phyloP scores from a whole-genome alignment of 2,113 vertebrate species.

The Numenius arquata region DNA sequence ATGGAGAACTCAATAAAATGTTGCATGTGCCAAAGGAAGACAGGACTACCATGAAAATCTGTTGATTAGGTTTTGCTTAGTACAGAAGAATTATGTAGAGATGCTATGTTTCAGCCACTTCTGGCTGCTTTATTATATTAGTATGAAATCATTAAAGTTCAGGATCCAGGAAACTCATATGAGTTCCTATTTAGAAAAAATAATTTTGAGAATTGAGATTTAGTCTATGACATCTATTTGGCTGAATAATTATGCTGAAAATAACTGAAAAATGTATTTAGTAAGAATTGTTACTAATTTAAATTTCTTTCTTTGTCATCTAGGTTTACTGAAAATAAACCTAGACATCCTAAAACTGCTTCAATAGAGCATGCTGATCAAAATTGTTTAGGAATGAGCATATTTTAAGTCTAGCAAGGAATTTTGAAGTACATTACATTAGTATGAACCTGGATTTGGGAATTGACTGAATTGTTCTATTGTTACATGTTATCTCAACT shows the following conservation, averaged over 20 bases:
- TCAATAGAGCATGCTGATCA: not conserved
- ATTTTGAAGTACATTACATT: not conserved
- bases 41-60: not conserved
- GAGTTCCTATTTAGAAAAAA: not conserved
- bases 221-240: not conserved
- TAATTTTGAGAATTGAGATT: not conserved
- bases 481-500: not conserved
- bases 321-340: not conserved
- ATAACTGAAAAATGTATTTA: not conserved
- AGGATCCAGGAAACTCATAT: not conserved
- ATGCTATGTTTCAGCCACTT: not conserved
- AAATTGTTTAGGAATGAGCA: not conserved
- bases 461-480: not conserved
- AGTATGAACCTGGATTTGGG: not conserved
- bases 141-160: not conserved
- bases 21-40: not conserved
- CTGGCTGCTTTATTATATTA: not conserved
- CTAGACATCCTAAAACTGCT: not conserved
- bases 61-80: not conserved
- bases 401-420: not conserved
- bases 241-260: not conserved
- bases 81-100: not conserved
- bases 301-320: not conserved
- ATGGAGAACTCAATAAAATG: not conserved
- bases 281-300: not conserved